phyloP scores from a whole-genome alignment of 2,888 invertebrate species.

The Neoascia interrupta region DNA sequence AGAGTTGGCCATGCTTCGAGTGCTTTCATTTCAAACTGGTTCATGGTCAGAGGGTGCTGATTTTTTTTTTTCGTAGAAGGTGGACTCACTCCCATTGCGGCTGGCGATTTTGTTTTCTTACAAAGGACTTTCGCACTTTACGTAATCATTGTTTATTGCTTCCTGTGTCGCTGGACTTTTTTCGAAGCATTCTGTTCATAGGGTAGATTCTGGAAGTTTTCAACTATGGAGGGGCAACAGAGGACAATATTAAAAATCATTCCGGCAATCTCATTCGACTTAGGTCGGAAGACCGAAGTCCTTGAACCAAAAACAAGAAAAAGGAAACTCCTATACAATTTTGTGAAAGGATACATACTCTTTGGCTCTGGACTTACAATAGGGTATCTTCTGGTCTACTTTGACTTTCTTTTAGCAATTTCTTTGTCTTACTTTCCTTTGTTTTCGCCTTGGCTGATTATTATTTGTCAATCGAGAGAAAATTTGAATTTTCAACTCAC shows the following conservation, averaged over 20 bases:
- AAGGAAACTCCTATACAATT: not conserved
- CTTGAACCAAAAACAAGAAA: not conserved
- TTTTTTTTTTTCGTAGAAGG: not conserved
- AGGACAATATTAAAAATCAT: too few species aligned
- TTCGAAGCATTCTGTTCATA: not conserved
- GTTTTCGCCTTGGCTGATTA: not conserved
- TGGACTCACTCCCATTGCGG: not conserved
- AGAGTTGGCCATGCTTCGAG: constrained; percentile 27
- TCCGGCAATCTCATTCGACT: too few species aligned
- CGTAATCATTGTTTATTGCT: constrained; percentile 37
- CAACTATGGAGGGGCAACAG: too few species aligned
- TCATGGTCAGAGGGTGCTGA: constrained; percentile 42
- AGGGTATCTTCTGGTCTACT: too few species aligned
- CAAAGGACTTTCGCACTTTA: constrained; percentile 25
- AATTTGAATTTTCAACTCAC: constrained; percentile 19
- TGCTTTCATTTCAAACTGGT: constrained; percentile 47
- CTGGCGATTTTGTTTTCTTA: constrained; percentile 6
- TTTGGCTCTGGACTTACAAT: too few species aligned
- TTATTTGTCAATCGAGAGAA: constrained; percentile 5
- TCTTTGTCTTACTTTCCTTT: not conserved
- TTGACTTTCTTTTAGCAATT: not conserved
- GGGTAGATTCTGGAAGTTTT: not conserved
- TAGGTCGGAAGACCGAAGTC: too few species aligned
- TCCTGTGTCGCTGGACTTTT: constrained; percentile 12
- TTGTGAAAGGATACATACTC: too few species aligned